Evolutionary conservation across 2,113 vertebrate species (phyloP).

Genomic region (Cyanistes caeruleus): DNA sequence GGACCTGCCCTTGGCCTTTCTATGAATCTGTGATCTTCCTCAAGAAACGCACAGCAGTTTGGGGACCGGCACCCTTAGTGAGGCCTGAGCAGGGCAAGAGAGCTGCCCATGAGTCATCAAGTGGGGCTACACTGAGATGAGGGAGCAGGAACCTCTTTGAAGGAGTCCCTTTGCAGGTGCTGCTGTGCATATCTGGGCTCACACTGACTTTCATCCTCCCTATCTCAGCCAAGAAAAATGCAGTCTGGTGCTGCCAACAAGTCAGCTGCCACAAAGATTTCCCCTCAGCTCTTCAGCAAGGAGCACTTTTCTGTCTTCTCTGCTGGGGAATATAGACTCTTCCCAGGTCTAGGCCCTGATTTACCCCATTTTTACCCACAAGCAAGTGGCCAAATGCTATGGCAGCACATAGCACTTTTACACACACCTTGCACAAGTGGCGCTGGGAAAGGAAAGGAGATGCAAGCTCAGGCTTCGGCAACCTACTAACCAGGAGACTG

Average conservation of each 20-base stretch:
- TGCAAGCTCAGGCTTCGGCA: not conserved
- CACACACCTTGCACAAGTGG: not conserved
- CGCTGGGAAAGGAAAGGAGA: not conserved
- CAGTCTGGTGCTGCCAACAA: not conserved
- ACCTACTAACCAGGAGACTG: not conserved
- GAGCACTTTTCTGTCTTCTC: not conserved
- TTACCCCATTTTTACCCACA: not conserved
- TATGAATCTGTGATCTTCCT: not conserved
- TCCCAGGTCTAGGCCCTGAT: not conserved
- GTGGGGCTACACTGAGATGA: accelerated
- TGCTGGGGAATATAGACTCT: accelerated
- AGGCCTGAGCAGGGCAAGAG: not conserved
- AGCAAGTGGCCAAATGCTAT: not conserved
- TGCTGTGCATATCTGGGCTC: not conserved
- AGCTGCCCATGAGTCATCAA: not conserved
- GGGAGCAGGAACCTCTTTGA: not conserved
- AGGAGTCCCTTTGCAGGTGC: not conserved
- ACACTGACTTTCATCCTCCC: not conserved
- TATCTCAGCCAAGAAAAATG: not conserved
- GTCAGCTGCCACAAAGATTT: not conserved
- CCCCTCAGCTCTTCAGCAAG: not conserved
- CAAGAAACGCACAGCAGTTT: not conserved
- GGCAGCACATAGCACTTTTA: not conserved
- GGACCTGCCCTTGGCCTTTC: not conserved
- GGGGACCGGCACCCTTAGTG: not conserved